phyloP scores from a whole-genome alignment of 1,140 invertebrate species.

The Parapsyche elsis region DNA sequence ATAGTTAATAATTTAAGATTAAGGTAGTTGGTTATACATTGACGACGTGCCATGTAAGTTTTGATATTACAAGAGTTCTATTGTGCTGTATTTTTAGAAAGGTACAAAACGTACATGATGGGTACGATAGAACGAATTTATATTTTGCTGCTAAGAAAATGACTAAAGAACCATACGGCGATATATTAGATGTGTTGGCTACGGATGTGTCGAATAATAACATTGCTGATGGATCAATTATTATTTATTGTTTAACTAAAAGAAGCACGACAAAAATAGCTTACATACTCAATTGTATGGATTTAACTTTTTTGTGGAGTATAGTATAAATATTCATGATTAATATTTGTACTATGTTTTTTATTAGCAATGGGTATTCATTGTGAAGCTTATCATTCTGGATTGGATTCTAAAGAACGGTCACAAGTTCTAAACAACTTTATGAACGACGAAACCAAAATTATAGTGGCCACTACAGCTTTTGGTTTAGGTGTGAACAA shows the following conservation, averaged over 20 bases:
- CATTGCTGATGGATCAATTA: constrained; percentile 68
- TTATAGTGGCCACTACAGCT: constrained; percentile 88
- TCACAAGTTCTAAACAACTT: constrained; percentile 72
- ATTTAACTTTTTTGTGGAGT: neutral
- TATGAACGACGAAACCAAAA: constrained; percentile 71
- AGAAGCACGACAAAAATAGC: constrained; percentile 73
- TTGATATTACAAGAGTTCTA: neutral
- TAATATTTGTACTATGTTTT: neutral
- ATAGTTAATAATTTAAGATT: constrained; percentile 59
- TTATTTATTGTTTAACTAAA: constrained; percentile 83
- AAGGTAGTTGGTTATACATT: constrained; percentile 13
- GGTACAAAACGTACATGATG: constrained; percentile 68
- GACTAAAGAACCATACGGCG: constrained; percentile 58
- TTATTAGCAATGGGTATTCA: constrained; percentile 43
- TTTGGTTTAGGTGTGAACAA: constrained; percentile 96
- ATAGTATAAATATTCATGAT: neutral
- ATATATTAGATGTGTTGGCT: constrained; percentile 57
- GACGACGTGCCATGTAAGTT: no score
- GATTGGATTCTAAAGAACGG: constrained; percentile 64
- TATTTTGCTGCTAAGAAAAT: constrained; percentile 73
- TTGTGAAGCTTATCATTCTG: constrained; percentile 70
- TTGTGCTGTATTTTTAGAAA: constrained; percentile 60
- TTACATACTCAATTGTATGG: constrained; percentile 62
- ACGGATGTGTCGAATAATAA: constrained; percentile 38
- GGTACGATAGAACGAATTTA: constrained; percentile 77